phyloP scores from a whole-genome alignment of 2,797 vertebrate genomes.

The Acipenser ruthenus region DNA sequence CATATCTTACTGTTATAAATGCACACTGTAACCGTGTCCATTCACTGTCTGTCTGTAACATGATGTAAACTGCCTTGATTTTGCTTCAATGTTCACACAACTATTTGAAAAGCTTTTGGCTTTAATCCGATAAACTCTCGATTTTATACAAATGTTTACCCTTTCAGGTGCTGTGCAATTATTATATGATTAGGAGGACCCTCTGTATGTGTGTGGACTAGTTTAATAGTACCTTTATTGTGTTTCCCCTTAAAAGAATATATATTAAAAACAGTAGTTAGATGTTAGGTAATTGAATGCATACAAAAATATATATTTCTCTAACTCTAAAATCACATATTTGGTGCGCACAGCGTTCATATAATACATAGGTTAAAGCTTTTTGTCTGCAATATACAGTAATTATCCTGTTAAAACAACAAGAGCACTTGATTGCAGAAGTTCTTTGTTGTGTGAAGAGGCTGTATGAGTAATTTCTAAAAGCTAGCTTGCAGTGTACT shows the following conservation, averaged over 20 bases:
- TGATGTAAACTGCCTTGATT: too few species aligned
- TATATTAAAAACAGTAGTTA: neutral
- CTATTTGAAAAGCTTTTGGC: too few species aligned
- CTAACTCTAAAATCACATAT: neutral
- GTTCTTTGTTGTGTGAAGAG: constrained; percentile 2
- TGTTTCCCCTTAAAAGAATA: constrained; percentile 1
- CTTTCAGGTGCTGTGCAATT: too few species aligned
- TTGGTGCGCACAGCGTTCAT: neutral
- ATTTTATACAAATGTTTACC: too few species aligned
- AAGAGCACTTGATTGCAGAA: neutral
- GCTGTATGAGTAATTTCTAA: constrained; percentile 16
- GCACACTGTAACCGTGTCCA: too few species aligned
- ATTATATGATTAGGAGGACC: too few species aligned
- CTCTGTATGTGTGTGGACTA: too few species aligned
- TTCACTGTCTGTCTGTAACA: too few species aligned
- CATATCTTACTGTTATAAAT: too few species aligned
- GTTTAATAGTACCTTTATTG: neutral
- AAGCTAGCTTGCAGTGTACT: neutral
- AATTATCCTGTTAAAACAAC: constrained; percentile 11
- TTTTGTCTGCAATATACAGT: constrained; percentile 7
- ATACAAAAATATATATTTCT: constrained; percentile 7
- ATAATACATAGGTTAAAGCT: neutral
- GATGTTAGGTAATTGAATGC: neutral
- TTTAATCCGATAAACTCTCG: too few species aligned
- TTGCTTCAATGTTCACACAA: too few species aligned